Evolutionary conservation across 2,113 vertebrate species (phyloP), one percentile per base, ranked within the genome.

Genomic region (Colistium nudipinnis): DNA sequence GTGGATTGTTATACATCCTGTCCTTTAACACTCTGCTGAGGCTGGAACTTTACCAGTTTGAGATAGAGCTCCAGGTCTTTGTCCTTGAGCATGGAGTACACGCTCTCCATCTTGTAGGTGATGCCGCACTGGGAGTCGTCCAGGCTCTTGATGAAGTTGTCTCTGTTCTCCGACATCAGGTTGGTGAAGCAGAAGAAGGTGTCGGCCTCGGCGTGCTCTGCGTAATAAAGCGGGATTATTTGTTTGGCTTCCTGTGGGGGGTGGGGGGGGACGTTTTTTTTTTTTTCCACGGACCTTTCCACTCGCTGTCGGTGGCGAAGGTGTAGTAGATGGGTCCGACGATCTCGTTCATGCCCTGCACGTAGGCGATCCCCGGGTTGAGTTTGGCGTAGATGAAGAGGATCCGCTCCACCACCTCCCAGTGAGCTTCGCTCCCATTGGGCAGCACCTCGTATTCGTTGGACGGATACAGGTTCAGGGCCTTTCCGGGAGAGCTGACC

Each of bases 321-420:
- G 97, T 99, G 78, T 98, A 99, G 88, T 99, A 99, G 19, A 99
- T 94, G 4, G 98, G 98, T 6, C 97, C 98, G 5, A 99, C 96
- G 0, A 99, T 95, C 87, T 99, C 98, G 0, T 99, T 99, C 98
- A 99, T 99, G 78, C 98, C 98, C 89, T 99, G 98, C 0, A 99
- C 97, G 0, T 99, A 99, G 0, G 98, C 97, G 0, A 99, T 98
- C 14, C 98, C 98, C 0, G 98, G 98, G 83, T 99, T 99, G 84
- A 99, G 95, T 88, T 99, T 99, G 84, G 98, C 98, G 0, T 99
- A 99, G 91, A 99, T 96, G 91, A 99, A 99, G 28, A 99, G 93
- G 88, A 99, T 99, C 0, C 98, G 83, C 82, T 99, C 98, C 69
- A 99, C 97, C 83, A 99, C 98, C 62, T 99, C 98, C 98, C 98